A percentile compares a stretch with the other conserved stretches of the same genome.
These are phyloP conservation scores for Umimayanthus chanpuru DNA, from an alignment of 92 coral and sea anemone genomes.

Conservation along the genomic window DNA sequence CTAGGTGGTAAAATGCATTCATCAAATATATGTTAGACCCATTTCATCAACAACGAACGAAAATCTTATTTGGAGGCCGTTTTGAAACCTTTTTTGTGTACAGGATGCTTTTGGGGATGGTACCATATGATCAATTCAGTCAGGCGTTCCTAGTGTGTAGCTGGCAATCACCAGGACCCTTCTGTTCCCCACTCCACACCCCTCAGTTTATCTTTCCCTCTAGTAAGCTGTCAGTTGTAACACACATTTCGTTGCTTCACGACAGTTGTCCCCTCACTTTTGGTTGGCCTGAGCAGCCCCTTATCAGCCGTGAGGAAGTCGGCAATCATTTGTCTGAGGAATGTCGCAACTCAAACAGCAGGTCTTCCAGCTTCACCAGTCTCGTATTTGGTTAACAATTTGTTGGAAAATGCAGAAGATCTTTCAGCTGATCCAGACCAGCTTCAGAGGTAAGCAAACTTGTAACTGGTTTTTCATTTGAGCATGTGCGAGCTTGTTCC, in stretches of 20 bases:
- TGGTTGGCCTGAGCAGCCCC: constrained; percentile 82
- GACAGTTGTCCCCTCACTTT: constrained; percentile 77
- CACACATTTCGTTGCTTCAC: background rate
- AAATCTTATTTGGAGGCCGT: too few species aligned
- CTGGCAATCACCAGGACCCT: too few species aligned
- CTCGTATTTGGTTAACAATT: constrained; percentile 53
- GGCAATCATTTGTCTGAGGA: constrained; percentile 65
- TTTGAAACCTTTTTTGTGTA: too few species aligned
- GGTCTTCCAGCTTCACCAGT: constrained; percentile 58
- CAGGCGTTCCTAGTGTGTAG: too few species aligned
- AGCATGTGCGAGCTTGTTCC: background rate
- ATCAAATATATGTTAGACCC: too few species aligned
- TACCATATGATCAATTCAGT: too few species aligned
- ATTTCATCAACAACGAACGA: too few species aligned
- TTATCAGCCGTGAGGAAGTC: constrained; percentile 72
- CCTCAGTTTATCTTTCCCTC: background rate
- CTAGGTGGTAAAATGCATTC: too few species aligned
- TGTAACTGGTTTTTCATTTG: background rate
- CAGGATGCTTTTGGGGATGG: too few species aligned
- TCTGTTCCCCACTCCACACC: background rate
- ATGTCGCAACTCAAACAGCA: constrained; percentile 36
- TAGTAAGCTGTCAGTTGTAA: background rate
- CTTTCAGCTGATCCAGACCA: constrained; percentile 83
- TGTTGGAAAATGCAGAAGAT: constrained; percentile 84
- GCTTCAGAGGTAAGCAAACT: constrained; percentile 64